Conservation (phyloP, 2,888 invertebrate species). For the Cantharis rustica region DNA sequence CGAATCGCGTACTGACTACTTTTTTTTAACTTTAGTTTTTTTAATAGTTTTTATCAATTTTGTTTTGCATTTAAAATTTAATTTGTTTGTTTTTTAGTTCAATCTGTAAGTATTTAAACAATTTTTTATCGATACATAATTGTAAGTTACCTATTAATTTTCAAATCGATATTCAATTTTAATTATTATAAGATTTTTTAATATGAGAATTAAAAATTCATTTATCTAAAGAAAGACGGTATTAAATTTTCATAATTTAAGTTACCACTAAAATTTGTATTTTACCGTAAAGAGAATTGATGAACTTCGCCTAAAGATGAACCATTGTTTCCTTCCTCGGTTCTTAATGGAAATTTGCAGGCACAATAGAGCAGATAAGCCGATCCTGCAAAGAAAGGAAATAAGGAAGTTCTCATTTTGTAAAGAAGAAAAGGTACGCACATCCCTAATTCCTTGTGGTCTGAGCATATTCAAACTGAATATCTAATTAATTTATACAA, state of each 20-base stretch:
- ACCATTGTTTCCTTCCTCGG: constrained; percentile 50
- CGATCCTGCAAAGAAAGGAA: constrained; percentile 34
- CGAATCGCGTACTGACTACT: no score
- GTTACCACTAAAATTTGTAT: constrained; percentile 29
- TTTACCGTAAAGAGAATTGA: constrained; percentile 28
- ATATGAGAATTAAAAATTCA: background rate
- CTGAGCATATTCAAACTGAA: constrained; percentile 31
- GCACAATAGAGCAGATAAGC: constrained; percentile 52
- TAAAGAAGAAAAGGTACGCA: constrained; percentile 34
- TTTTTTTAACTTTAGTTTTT: no score
- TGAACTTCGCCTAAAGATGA: constrained; percentile 38
- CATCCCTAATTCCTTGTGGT: constrained; percentile 31
- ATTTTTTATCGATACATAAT: no score
- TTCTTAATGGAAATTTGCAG: constrained; percentile 47
- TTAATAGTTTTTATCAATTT: no score
- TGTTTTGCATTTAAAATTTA: no score
- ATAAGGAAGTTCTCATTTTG: constrained; percentile 31
- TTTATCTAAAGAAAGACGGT: background rate
- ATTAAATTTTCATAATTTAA: constrained; percentile 33
- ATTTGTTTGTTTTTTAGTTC: no score
- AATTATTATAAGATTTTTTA: background rate
- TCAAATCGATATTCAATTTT: background rate
- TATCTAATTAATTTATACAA: constrained; percentile 26
- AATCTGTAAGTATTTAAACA: background rate
- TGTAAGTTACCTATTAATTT: background rate